These are phyloP conservation scores for Prenolepis imparis DNA, from an alignment of 2,888 invertebrate species.

Conservation along the genomic window DNA sequence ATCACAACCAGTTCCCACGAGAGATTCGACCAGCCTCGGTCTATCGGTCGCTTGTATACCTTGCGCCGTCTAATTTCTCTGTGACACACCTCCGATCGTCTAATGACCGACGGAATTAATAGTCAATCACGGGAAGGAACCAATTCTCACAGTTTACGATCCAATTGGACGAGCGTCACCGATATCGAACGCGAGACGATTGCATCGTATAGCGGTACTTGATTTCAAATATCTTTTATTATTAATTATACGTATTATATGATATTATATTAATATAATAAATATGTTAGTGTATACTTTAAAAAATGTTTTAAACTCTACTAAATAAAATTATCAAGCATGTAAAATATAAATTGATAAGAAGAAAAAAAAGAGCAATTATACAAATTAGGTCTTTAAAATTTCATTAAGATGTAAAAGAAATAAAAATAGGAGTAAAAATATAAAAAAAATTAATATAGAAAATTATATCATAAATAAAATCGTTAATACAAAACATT, in stretches of 20 bases:
- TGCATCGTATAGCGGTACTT: not conserved
- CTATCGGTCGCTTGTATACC: constrained; percentile 58
- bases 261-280: not conserved
- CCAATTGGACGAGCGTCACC: constrained; percentile 15
- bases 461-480: too few species aligned
- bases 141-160: constrained; percentile 49
- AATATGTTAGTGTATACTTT: not conserved
- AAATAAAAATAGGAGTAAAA: not conserved
- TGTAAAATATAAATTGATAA: not conserved
- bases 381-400: not conserved
- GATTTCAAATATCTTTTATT: not conserved
- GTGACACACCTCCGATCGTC: constrained; percentile 64
- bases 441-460: not conserved
- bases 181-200: constrained; percentile 22
- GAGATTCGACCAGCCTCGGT: constrained; percentile 76
- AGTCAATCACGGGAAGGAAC: constrained; percentile 63
- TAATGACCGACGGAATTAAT: constrained; percentile 71
- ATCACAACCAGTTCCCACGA: constrained; percentile 84
- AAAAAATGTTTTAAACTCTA: not conserved
- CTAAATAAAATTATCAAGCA: not conserved
- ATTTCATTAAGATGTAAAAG: not conserved
- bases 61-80: constrained; percentile 55
- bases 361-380: not conserved
- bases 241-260: not conserved
- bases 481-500: not conserved